These are phyloP conservation scores for Micropterix aruncella DNA, from an alignment of 2,888 invertebrate species.

Conservation along the genomic window DNA sequence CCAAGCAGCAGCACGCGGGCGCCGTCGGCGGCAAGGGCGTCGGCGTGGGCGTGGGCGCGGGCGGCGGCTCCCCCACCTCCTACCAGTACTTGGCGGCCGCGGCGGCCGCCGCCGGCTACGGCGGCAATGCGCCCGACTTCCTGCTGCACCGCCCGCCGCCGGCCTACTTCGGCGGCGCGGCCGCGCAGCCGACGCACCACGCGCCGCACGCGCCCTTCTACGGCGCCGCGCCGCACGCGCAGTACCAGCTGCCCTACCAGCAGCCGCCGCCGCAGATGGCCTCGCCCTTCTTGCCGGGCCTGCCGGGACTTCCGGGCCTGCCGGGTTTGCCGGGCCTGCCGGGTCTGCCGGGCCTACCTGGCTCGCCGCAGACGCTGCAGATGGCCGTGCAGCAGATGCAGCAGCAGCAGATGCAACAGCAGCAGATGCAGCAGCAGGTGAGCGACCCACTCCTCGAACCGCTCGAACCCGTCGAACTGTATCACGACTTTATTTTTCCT, in stretches of 20 bases:
- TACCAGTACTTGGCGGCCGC: not conserved
- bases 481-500: too few relatives aligned
- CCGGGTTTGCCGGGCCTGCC: too few relatives aligned
- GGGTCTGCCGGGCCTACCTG: too few relatives aligned
- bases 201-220: constrained; percentile 23
- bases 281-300: too few relatives aligned
- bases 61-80: not conserved
- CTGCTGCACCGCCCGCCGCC: not conserved
- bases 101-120: not conserved
- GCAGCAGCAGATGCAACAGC: not conserved
- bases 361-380: not conserved
- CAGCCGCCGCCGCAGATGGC: constrained; percentile 2
- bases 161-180: constrained; percentile 13
- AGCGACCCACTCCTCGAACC: too few relatives aligned
- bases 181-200: constrained; percentile 22
- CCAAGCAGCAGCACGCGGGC: not conserved
- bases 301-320: too few relatives aligned
- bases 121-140: not conserved
- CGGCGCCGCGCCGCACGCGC: not conserved
- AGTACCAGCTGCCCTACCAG: not conserved
- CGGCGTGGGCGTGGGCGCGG: too few relatives aligned
- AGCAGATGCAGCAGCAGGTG: too few relatives aligned
- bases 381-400: not conserved
- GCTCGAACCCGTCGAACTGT: too few relatives aligned
- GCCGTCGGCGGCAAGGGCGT: not conserved